These are phyloP conservation scores for Drosophila fulvimacula DNA, from an alignment of 2,888 invertebrate genomes.

Conservation along the genomic window DNA sequence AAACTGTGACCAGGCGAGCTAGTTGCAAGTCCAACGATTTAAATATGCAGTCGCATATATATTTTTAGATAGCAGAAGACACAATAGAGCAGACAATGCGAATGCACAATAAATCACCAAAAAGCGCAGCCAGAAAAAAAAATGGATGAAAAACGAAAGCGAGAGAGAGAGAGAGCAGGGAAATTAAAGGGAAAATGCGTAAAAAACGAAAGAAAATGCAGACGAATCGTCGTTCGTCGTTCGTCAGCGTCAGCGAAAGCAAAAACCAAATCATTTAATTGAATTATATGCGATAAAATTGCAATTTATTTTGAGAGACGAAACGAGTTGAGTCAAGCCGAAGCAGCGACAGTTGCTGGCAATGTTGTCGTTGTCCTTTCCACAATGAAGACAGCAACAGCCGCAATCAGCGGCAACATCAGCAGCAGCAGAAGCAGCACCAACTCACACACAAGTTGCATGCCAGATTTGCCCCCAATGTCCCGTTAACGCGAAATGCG, in stretches of 20 bases:
- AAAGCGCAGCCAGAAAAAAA: constrained; percentile 49
- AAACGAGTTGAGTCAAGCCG: not conserved
- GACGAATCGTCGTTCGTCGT: constrained; percentile 46
- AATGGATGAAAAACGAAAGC: constrained; percentile 16
- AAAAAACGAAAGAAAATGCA: constrained; percentile 20
- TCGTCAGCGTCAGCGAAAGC: constrained; percentile 31
- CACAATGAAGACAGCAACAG: constrained; percentile 56
- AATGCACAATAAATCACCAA: constrained; percentile 63
- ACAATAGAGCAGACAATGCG: constrained; percentile 54
- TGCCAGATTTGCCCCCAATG: constrained; percentile 65
- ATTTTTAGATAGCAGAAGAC: constrained; percentile 64
- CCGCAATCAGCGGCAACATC: constrained; percentile 31
- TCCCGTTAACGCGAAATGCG: constrained; percentile 64
- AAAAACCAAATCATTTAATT: constrained; percentile 66
- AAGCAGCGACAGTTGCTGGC: constrained; percentile 8
- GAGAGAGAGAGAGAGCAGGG: constrained; percentile 18
- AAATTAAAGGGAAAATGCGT: constrained; percentile 5
- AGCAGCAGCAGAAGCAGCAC: constrained; percentile 8
- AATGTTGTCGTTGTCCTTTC: constrained; percentile 52
- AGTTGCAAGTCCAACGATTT: constrained; percentile 49
- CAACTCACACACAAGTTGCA: constrained; percentile 34
- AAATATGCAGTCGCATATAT: constrained; percentile 67
- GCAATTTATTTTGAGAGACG: constrained; percentile 57
- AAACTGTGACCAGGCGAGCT: constrained; percentile 1
- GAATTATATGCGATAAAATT: constrained; percentile 71